These are phyloP conservation scores for Idaea dimidiata DNA, from an alignment of 2,888 invertebrate species.

Conservation along the genomic window DNA sequence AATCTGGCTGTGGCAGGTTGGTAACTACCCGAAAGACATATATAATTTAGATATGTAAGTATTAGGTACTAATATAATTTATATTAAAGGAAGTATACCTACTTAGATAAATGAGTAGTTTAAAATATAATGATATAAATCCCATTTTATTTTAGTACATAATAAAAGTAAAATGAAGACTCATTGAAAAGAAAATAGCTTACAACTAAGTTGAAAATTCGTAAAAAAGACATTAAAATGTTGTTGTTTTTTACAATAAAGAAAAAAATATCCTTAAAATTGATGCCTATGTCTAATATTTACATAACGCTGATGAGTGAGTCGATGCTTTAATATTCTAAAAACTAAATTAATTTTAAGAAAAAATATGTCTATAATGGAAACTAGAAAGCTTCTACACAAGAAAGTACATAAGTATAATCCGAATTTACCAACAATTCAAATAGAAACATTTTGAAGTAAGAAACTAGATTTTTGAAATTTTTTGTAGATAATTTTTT, in stretches of 20 bases:
- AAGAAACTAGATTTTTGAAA: no score
- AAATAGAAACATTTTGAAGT: no score
- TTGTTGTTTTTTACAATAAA: not conserved
- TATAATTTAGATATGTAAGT: no score
- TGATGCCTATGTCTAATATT: slow-evolving; percentile 66
- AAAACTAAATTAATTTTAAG: not conserved
- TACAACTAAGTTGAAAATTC: not conserved
- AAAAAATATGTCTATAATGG: not conserved
- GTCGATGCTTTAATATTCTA: not conserved
- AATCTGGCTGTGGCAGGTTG: no score
- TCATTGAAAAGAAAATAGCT: not conserved
- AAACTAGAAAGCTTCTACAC: not conserved
- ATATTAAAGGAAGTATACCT: not conserved
- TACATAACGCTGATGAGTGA: slow-evolving; percentile 49
- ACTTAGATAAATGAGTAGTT: not conserved
- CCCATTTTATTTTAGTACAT: not conserved
- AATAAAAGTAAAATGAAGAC: not conserved
- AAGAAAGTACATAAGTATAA: not conserved
- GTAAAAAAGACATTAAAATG: not conserved
- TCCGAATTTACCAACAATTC: not conserved
- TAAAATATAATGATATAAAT: not conserved
- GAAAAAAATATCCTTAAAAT: slow-evolving; percentile 39
- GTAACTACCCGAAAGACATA: no score
- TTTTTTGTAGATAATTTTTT: no score
- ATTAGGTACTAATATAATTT: slow-evolving; percentile 13